phyloP scores from a whole-genome alignment of 2,113 vertebrate genomes.

The Macrotis lagotis region DNA sequence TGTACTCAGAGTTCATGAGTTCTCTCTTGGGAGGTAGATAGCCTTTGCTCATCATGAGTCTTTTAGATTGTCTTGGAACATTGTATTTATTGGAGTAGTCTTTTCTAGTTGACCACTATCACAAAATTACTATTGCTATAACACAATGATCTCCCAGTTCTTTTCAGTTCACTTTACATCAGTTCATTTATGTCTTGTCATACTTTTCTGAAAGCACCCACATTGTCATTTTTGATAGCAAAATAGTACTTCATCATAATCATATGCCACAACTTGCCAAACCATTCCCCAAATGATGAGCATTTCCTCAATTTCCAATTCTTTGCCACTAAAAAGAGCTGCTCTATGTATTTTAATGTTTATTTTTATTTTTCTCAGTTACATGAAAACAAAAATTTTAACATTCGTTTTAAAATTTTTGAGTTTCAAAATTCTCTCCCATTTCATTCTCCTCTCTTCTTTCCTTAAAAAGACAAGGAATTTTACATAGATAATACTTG shows the following conservation, averaged over 20 bases:
- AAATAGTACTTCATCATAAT: neutral
- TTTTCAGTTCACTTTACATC: neutral
- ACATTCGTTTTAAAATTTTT: neutral
- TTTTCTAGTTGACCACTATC: neutral
- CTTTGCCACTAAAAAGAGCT: neutral
- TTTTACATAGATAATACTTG: neutral
- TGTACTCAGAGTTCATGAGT: neutral
- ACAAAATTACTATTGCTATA: neutral
- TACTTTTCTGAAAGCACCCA: neutral
- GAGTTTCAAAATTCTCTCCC: neutral
- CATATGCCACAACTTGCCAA: neutral
- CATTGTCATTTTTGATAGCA: neutral
- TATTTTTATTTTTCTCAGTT: neutral
- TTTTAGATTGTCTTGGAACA: neutral
- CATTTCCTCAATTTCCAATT: neutral
- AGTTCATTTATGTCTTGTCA: neutral
- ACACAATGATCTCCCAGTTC: neutral
- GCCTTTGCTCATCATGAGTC: neutral
- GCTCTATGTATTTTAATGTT: too few species aligned
- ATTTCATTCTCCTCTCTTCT: neutral
- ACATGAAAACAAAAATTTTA: neutral
- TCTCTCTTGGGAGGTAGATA: neutral
- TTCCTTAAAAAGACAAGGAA: neutral
- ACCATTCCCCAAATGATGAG: neutral
- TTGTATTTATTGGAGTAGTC: neutral